A percentile compares a stretch with the other conserved stretches of the same genome.
These are phyloP conservation scores for Spilogale gracilis DNA, from an alignment of 2,113 vertebrate species.

Conservation along the genomic window DNA sequence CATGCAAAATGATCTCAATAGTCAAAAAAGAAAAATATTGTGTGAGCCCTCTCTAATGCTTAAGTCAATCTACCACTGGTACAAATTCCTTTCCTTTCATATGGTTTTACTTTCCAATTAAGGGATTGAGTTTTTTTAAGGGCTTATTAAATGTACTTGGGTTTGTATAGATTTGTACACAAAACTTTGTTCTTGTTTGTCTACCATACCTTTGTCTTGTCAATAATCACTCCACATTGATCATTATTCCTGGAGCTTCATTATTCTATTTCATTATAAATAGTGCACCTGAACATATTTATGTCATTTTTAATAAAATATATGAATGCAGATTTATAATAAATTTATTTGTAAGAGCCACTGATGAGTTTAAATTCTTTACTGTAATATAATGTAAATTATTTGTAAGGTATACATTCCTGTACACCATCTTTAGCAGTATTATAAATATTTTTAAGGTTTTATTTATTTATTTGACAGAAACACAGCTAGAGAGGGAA, in stretches of 20 bases:
- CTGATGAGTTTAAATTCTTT: slow-evolving; percentile 79
- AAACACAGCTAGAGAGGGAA: too few relatives aligned
- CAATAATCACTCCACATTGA: slow-evolving; percentile 74
- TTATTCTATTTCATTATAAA: slow-evolving; percentile 75
- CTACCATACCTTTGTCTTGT: slow-evolving; percentile 74
- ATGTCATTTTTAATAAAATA: slow-evolving; percentile 84
- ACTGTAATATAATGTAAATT: slow-evolving; percentile 85
- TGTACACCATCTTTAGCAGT: slow-evolving; percentile 69
- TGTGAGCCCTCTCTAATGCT: background rate
- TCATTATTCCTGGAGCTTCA: slow-evolving; percentile 62
- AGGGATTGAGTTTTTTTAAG: slow-evolving; percentile 7
- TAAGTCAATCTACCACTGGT: background rate
- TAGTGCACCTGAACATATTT: slow-evolving; percentile 72
- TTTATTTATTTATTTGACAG: too few relatives aligned
- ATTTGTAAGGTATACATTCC: slow-evolving; percentile 80
- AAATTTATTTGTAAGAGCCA: slow-evolving; percentile 61
- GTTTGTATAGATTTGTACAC: background rate
- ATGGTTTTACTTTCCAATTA: background rate
- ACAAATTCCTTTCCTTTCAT: background rate
- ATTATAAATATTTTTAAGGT: too few relatives aligned
- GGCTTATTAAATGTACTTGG: background rate
- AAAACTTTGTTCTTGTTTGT: background rate
- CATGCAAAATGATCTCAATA: background rate
- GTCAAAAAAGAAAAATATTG: background rate
- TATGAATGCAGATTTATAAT: slow-evolving; percentile 66